Conservation (phyloP, 2,888 invertebrate genomes). For the Phymatocera aterrima region DNA sequence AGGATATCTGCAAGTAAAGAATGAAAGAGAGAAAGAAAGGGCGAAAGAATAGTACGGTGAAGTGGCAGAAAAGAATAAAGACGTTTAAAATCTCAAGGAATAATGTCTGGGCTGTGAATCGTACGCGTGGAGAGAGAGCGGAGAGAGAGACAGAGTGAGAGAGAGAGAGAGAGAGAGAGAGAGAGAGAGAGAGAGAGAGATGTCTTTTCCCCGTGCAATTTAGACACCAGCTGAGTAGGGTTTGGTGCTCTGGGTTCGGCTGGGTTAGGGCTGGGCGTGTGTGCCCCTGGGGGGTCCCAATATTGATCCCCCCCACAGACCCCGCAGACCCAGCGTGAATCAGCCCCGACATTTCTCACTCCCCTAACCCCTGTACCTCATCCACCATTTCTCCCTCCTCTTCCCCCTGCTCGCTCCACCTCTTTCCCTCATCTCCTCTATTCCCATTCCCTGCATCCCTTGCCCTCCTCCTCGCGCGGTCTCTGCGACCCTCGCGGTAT, state of each 20-base stretch:
- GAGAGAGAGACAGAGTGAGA: no score
- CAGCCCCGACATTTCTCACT: slow-evolving; percentile 49
- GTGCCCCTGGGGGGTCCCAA: slow-evolving; percentile 64
- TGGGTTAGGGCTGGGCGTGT: slow-evolving; percentile 50
- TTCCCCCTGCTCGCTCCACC: slow-evolving; percentile 49
- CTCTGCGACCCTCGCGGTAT: slow-evolving; percentile 34
- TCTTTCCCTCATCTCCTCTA: slow-evolving; percentile 38
- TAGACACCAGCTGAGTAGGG: slow-evolving; percentile 49
- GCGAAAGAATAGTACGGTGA: slow-evolving; percentile 18
- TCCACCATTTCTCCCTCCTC: slow-evolving; percentile 49
- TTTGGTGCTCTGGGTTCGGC: slow-evolving; percentile 50
- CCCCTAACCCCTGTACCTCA: slow-evolving; percentile 49
- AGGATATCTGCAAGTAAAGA: slow-evolving; percentile 13
- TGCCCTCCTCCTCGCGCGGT: neutral
- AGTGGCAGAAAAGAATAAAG: slow-evolving; percentile 3
- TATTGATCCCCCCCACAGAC: slow-evolving; percentile 60
- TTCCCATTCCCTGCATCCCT: slow-evolving; percentile 40
- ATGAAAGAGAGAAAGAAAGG: neutral
- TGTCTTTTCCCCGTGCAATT: slow-evolving; percentile 56
- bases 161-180: no score
- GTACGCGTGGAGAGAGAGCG: no score
- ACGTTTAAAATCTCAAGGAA: slow-evolving; percentile 48
- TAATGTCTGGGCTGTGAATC: slow-evolving; percentile 28
- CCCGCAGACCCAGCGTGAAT: slow-evolving; percentile 48
- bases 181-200: no score